Evolutionary conservation across 2,113 vertebrate genomes (phyloP), one percentile per base, ranked within the genome.

Genomic region (Mustela lutreola): DNA sequence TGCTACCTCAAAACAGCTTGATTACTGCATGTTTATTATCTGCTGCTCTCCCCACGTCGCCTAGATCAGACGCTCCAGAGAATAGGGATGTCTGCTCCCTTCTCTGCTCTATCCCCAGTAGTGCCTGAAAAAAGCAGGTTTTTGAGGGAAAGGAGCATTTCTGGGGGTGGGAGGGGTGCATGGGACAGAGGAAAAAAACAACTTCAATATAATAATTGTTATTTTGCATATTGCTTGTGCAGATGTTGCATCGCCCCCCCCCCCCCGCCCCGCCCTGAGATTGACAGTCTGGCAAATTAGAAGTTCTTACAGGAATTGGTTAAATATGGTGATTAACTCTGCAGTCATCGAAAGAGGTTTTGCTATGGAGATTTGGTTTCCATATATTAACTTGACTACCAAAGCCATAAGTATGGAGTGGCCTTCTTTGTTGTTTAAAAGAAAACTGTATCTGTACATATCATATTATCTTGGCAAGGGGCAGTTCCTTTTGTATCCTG

Each of bases 161-260:
- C 56, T 0, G 8, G 33, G 33, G 24, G 18, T 45, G 1, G 39
- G 28, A 18, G 4, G n/a, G n/a, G 16, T 18, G 11, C 7, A 45
- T 45, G 1, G 1, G 31, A 50, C 16, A 18, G 85, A 11, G 11
- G 42, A 2, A 45, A 89, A 45, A 28, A 70, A n/a, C 15, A 21
- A n/a, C 50, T 48, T 63, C 21, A 48, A 82, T 65, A 53, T 21
- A 63, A 76, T 63, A 84, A 26, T 31, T 36, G 71, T 36, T 73
- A 24, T 65, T n/a, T 12, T 7, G 18, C 11, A 33, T 33, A 39
- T 36, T 82, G 36, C 53, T 91, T 9, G 26, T 39, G 39, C 39
- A 39, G 39, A 21, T 33, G 15, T 31, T 12, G 5, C 6, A 0
- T 56, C 50, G 39, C 36, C 36, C 36, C 18, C 71, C 36, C 33